Conservation (phyloP, 2,797 vertebrate species). For the Lindbergichthys nudifrons region DNA sequence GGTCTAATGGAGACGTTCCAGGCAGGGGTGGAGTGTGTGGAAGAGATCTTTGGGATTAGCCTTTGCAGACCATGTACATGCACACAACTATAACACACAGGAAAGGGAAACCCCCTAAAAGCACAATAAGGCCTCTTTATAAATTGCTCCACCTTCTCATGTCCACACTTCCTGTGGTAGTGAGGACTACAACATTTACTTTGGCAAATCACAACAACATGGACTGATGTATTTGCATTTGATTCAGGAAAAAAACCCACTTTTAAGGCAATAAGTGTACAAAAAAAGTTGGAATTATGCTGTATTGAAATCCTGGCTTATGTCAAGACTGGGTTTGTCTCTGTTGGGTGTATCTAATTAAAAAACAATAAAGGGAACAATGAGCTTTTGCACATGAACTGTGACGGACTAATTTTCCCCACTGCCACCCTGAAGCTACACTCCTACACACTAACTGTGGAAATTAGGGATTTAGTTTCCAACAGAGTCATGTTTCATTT, state of each 20-base stretch:
- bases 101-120: too few relatives aligned
- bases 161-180: neutral
- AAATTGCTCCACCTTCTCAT: neutral
- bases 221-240: neutral
- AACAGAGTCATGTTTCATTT: constrained; percentile 19
- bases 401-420: constrained; percentile 20
- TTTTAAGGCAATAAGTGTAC: constrained; percentile 2
- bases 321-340: constrained; percentile 38
- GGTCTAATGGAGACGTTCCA: too few relatives aligned
- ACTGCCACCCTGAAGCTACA: constrained; percentile 18
- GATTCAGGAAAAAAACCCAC: neutral
- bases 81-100: too few relatives aligned
- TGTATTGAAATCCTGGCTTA: constrained; percentile 33
- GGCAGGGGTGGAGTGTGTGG: too few relatives aligned
- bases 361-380: constrained; percentile 17
- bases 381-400: too few relatives aligned
- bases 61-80: too few relatives aligned
- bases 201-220: neutral
- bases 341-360: constrained; percentile 58
- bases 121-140: too few relatives aligned
- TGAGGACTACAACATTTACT: constrained; percentile 1
- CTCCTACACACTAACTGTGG: constrained; percentile 17
- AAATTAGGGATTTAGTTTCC: constrained; percentile 30
- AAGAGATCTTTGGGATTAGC: too few relatives aligned
- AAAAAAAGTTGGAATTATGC: constrained; percentile 38